Evolutionary conservation across 2,113 vertebrate species (phyloP).

Genomic region (Malaclemys terrapin): DNA sequence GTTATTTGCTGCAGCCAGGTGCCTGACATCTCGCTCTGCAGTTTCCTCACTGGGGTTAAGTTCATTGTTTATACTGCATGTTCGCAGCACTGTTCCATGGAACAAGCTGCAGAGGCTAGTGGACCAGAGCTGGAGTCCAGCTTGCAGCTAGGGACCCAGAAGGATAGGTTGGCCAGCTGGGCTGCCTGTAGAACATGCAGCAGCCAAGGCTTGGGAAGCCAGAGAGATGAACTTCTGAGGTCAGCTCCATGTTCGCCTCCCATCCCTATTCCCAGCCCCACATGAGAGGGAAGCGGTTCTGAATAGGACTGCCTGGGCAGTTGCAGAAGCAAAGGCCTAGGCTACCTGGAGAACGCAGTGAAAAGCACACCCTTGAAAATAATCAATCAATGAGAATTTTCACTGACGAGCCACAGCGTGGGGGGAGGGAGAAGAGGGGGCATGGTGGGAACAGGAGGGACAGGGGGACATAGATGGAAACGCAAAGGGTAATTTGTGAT

Average conservation of each 20-base stretch:
- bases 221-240: background rate
- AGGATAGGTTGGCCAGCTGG: background rate
- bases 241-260: background rate
- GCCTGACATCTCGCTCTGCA: background rate
- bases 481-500: too few species aligned
- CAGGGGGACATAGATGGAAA: too few species aligned
- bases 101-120: background rate
- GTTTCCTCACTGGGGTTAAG: background rate
- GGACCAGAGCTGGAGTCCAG: background rate
- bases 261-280: too few species aligned
- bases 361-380: too few species aligned
- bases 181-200: background rate
- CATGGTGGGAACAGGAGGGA: too few species aligned
- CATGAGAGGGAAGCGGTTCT: too few species aligned
- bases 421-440: too few species aligned
- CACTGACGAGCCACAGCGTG: slow-evolving; percentile 4
- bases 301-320: too few species aligned
- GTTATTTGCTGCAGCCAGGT: background rate
- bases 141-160: background rate
- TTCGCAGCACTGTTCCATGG: background rate
- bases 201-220: background rate
- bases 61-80: background rate
- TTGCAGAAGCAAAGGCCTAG: too few species aligned
- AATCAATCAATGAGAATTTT: background rate
- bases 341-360: too few species aligned